Evolutionary conservation across 2,888 invertebrate species (phyloP), one percentile per base, ranked within the genome.

Genomic region (Physocephala rufipes): DNA sequence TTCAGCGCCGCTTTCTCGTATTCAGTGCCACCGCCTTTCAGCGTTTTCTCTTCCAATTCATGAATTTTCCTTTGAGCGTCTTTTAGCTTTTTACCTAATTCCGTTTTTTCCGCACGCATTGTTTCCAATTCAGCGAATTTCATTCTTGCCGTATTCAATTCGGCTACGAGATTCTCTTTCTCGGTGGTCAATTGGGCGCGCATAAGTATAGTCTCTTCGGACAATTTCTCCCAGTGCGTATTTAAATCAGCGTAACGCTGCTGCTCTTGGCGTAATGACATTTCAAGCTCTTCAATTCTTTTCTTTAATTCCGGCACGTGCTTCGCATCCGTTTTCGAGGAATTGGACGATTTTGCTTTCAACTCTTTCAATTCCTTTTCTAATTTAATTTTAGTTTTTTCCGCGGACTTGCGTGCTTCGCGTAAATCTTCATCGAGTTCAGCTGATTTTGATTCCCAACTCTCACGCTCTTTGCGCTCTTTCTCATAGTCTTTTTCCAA

Each of bases 141-240:
- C 12, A 82, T 80, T 62, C 79, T 82, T 5, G 78, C 72, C n/a
- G 81, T 72, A 49, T 73, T 82, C 16, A 86, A 71, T 67, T 86
- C 85, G 26, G 78, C 89, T 84, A 92, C 91, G 16, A 94, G 87
- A 78, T 91, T 90, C 86, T 95, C 93, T 81, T 94, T 95, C 82
- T 95, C 94, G 70, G 91, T 92, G 4, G 93, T 92, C 3, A 95
- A 87, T 82, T 93, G 91, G 9, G 94, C 92, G 86, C 94, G 95
- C 74, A 92, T 92, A 0, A 93, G 90, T 0, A 95, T 93, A 77
- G 94, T 93, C 80, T 95, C 95, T 82, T 95, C 95, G 82, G 93
- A 93, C 49, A 96, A 85, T 73, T 92, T 89, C 84, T 95, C 95
- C 85, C 94, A 95, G 84, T 93, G 94, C 21, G 90, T 89, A 43